phyloP scores from a whole-genome alignment of 2,888 invertebrate genomes.

The Biston stratarius region DNA sequence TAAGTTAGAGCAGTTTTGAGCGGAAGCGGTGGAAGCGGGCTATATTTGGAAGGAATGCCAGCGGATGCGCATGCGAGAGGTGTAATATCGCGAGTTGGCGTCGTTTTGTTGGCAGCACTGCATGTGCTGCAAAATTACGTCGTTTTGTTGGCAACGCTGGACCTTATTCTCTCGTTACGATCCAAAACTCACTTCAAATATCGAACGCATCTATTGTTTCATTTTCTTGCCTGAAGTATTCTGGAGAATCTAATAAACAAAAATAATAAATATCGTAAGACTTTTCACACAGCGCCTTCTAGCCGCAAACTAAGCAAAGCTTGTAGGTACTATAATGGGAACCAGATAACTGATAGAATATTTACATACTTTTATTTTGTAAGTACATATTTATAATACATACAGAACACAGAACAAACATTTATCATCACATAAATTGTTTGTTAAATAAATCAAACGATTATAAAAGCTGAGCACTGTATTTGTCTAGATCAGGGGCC shows the following conservation, averaged over 20 bases:
- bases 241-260: not conserved
- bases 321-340: too few species aligned
- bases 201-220: not conserved
- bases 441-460: too few species aligned
- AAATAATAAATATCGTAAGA: not conserved
- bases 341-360: too few species aligned
- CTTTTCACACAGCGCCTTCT: too few species aligned
- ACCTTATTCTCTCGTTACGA: not conserved
- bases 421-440: too few species aligned
- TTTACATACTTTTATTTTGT: too few species aligned
- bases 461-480: too few species aligned
- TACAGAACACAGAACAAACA: too few species aligned
- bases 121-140: slow-evolving; percentile 48
- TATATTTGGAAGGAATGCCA: slow-evolving; percentile 67
- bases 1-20: slow-evolving; percentile 58
- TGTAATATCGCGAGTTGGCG: slow-evolving; percentile 63
- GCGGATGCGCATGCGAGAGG: slow-evolving; percentile 63
- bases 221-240: too few species aligned
- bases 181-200: not conserved
- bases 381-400: too few species aligned
- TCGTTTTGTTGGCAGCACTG: slow-evolving; percentile 43
- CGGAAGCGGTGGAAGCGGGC: slow-evolving; percentile 62
- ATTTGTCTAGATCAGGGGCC: too few species aligned
- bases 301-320: too few species aligned
- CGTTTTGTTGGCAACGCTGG: slow-evolving; percentile 35